These are phyloP conservation scores for Bettongia penicillata DNA, from an alignment of 2,113 vertebrate species.

Conservation along the genomic window DNA sequence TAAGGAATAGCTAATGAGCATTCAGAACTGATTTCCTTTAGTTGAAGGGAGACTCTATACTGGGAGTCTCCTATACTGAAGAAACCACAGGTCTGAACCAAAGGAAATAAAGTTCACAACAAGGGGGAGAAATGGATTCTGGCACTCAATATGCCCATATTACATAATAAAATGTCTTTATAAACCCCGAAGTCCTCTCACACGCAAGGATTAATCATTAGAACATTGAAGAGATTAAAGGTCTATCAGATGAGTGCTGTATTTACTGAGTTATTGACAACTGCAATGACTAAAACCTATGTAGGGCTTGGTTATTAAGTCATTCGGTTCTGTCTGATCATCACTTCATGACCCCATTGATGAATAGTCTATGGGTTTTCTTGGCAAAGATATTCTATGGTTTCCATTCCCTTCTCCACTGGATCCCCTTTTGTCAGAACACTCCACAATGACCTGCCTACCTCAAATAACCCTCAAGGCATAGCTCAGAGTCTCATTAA, in stretches of 20 bases:
- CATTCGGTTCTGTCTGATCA: neutral
- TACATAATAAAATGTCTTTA: neutral
- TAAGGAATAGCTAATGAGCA: neutral
- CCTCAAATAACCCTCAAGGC: neutral
- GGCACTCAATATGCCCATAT: neutral
- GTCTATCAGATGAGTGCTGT: neutral
- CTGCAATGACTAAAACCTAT: neutral
- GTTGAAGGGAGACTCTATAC: no score
- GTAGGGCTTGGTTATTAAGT: neutral
- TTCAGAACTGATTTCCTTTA: no score
- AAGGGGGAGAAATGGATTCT: neutral
- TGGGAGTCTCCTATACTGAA: neutral
- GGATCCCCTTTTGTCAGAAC: neutral
- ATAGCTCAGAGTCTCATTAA: neutral
- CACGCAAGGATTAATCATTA: neutral
- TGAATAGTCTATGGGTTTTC: neutral
- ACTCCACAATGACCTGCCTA: neutral
- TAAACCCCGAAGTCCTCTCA: neutral
- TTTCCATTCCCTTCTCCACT: neutral
- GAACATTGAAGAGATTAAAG: neutral
- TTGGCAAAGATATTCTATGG: neutral
- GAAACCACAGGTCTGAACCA: neutral
- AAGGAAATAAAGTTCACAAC: neutral
- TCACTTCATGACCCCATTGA: neutral
- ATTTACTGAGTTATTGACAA: neutral